Percentiles rank a stretch among this genome's conserved stretches.
phyloP scores from a whole-genome alignment of 30 jellyfish, hydroid and myxozoan genomes.

The Pseudorhiza aurosa region DNA sequence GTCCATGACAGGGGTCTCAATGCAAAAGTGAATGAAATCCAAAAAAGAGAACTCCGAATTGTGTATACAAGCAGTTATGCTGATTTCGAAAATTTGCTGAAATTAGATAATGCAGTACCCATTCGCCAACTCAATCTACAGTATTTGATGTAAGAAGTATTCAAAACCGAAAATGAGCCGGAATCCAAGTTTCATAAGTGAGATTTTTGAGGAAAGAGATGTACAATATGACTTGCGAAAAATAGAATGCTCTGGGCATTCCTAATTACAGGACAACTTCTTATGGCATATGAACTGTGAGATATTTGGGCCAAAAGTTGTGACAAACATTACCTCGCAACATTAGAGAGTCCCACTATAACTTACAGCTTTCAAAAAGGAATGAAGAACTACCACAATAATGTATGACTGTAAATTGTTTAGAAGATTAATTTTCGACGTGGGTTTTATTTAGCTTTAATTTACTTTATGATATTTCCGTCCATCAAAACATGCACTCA shows the following conservation, averaged over 20 bases:
- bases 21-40: too few relatives aligned
- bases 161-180: neutral
- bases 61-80: neutral
- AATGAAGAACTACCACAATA: too few relatives aligned
- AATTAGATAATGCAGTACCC: neutral
- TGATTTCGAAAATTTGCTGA: neutral
- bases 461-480: too few relatives aligned
- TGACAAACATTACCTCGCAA: too few relatives aligned
- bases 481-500: too few relatives aligned
- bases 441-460: too few relatives aligned
- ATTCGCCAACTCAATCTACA: neutral
- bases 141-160: neutral
- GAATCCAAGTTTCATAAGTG: neutral
- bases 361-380: too few relatives aligned
- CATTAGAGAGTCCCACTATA: too few relatives aligned
- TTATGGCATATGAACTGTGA: too few relatives aligned
- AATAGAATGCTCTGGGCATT: neutral
- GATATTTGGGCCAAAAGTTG: too few relatives aligned
- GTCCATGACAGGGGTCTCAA: neutral
- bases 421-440: too few relatives aligned
- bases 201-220: neutral
- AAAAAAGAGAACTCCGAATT: neutral
- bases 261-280: neutral
- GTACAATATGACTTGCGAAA: neutral
- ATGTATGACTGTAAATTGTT: too few relatives aligned